These are phyloP conservation scores for Listronotus oregonensis DNA, from an alignment of 1,140 invertebrate species.

Conservation along the genomic window DNA sequence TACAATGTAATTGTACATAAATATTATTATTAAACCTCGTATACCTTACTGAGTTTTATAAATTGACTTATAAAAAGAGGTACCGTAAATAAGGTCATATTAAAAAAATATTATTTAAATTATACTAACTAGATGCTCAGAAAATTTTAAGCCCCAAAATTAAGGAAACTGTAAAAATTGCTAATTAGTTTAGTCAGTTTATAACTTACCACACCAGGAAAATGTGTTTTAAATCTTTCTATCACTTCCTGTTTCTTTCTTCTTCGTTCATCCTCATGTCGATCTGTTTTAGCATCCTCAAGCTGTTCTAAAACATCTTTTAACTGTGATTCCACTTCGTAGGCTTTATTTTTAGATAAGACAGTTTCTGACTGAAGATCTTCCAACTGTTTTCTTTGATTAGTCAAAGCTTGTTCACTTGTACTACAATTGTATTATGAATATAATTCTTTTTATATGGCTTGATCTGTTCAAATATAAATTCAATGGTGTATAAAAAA, in stretches of 20 bases:
- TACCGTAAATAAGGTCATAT: no score
- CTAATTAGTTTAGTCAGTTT: no score
- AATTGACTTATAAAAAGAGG: no score
- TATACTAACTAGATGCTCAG: no score
- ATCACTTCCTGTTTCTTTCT: constrained; percentile 98
- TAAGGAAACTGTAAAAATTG: no score
- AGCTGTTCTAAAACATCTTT: constrained; percentile 90
- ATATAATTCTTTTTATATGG: background rate
- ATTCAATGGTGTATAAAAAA: background rate
- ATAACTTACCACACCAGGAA: constrained; percentile 86
- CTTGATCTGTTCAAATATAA: background rate
- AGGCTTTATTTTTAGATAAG: constrained; percentile 85
- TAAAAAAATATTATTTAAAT: no score
- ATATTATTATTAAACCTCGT: no score
- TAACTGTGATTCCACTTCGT: constrained; percentile 85
- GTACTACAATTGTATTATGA: constrained; percentile 64
- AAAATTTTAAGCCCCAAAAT: no score
- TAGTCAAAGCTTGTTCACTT: constrained; percentile 84
- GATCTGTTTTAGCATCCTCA: constrained; percentile 96
- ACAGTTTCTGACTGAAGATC: constrained; percentile 87
- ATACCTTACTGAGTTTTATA: no score
- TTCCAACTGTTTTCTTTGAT: constrained; percentile 79
- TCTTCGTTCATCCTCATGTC: constrained; percentile 93
- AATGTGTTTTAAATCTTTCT: constrained; percentile 95
- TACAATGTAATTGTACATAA: no score